Evolutionary conservation across 2,888 invertebrate genomes (phyloP).

Genomic region (Campoletis raptor): DNA sequence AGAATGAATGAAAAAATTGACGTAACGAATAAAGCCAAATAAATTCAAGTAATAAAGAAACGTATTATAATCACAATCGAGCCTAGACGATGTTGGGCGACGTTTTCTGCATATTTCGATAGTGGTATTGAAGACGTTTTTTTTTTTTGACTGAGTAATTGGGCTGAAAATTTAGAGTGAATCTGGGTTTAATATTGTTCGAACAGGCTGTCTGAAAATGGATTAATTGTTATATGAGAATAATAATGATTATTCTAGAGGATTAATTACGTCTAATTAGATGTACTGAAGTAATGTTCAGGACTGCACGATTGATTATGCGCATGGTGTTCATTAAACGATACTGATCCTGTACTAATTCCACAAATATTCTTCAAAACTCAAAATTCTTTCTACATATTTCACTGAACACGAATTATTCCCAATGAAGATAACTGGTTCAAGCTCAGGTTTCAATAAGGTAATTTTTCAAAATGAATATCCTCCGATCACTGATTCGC

Average conservation of each 20-base stretch:
- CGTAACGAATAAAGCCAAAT: too few relatives aligned
- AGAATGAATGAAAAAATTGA: too few relatives aligned
- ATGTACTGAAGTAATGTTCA: neutral
- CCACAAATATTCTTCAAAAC: neutral
- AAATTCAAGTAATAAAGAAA: too few relatives aligned
- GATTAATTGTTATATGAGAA: too few relatives aligned
- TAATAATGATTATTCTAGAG: neutral
- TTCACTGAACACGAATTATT: neutral
- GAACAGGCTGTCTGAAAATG: neutral
- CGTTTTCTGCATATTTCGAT: too few relatives aligned
- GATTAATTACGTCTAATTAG: neutral
- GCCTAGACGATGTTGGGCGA: too few relatives aligned
- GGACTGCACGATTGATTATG: neutral
- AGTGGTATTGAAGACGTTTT: too few relatives aligned
- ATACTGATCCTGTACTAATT: neutral
- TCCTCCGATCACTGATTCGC: neutral
- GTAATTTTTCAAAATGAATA: neutral
- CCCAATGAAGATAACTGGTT: neutral
- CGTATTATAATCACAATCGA: too few relatives aligned
- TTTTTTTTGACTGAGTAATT: neutral
- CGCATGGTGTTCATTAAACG: neutral
- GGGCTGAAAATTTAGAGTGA: neutral
- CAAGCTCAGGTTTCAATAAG: neutral
- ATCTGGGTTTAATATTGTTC: neutral
- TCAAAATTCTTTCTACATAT: neutral